Evolutionary conservation across 2,797 vertebrate genomes (phyloP), one percentile per base, ranked within the genome.

Genomic region (Peromyscus melanophrys): DNA sequence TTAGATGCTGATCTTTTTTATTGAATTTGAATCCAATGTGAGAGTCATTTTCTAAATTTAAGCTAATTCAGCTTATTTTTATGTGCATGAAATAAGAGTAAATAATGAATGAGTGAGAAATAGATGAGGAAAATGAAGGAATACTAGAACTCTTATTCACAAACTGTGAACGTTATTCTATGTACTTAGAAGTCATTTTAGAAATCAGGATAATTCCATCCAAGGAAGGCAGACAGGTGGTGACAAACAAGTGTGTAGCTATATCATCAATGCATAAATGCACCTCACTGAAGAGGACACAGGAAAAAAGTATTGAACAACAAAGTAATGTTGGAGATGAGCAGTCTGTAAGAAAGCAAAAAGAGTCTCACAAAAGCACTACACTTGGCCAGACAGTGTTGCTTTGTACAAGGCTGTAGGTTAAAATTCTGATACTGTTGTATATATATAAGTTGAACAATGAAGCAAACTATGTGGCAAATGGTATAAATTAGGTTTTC

Each of bases 71-170:
- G 29, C 59, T 95, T 80, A 89, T 73, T 81, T 59, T 61, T 57
- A 23, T 46, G 40, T 73, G 34, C 92, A 65, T 87, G 59, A 92
- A 81, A 43, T 29, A 94, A 34, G 77, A 85, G 40, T 92, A 95
- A 97, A 67, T 67, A 92, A 83, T 34, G 65, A 92, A 94, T 86
- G 81, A 87, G 40, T 88, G 13, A 11, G 37, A 84, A 96, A 92
- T 1, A 93, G 90, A 82, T 69, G 65, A 92, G 82, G 34, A 75
- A 93, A 81, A 61, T 81, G 40, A 96, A 92, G 69, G n/a, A 81
- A 27, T 81, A 27, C n/a, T n/a, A 88, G 34, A 92, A 77, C 34
- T 19, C 0, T 46, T 73, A 1, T 29, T 43, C 13, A 67, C 13
- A 52, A 85, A 77, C 78, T 67, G 84, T 55, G n/a, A 61, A 81